Evolutionary conservation across 2,797 vertebrate species (phyloP).

Genomic region (Sebastes dallii): DNA sequence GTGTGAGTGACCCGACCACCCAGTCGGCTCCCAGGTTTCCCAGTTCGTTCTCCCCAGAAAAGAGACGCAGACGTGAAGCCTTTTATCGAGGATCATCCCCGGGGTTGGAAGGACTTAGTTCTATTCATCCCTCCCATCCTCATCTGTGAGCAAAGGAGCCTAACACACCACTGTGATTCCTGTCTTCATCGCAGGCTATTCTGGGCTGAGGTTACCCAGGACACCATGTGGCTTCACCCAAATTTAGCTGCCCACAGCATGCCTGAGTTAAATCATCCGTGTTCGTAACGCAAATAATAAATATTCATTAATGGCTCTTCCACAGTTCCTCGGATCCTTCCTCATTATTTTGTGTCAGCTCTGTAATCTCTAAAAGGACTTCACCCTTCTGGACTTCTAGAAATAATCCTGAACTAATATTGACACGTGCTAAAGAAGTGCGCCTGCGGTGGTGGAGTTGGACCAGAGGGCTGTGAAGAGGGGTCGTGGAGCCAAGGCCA

Average conservation of each 20-base stretch:
- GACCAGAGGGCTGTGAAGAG: conserved; percentile 65
- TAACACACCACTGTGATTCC: conserved; percentile 65
- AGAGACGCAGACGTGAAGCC: conserved; percentile 16
- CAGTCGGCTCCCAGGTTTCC: conserved; percentile 25
- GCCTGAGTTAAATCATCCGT: conserved; percentile 78
- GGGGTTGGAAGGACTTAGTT: conserved; percentile 39
- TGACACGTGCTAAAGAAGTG: conserved; percentile 82
- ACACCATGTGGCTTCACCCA: conserved; percentile 70
- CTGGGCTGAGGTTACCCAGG: conserved; percentile 77
- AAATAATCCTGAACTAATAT: conserved; percentile 84
- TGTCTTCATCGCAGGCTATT: conserved; percentile 72
- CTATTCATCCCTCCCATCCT: conserved; percentile 51
- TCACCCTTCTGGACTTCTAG: conserved; percentile 73
- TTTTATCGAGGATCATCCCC: conserved; percentile 49
- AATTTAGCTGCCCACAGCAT: conserved; percentile 75
- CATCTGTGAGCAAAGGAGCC: conserved; percentile 62
- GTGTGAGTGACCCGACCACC: conserved; percentile 58
- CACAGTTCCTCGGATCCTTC: conserved; percentile 69
- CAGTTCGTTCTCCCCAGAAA: conserved; percentile 29
- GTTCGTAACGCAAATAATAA: conserved; percentile 79
- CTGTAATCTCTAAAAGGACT: conserved; percentile 73
- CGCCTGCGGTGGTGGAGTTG: conserved; percentile 69
- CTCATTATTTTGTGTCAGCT: conserved; percentile 76
- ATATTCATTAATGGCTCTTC: conserved; percentile 81
- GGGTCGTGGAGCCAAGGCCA: conserved; percentile 67